Conservation (phyloP, 2,888 invertebrate genomes). For the Amaurobius ferox region DNA sequence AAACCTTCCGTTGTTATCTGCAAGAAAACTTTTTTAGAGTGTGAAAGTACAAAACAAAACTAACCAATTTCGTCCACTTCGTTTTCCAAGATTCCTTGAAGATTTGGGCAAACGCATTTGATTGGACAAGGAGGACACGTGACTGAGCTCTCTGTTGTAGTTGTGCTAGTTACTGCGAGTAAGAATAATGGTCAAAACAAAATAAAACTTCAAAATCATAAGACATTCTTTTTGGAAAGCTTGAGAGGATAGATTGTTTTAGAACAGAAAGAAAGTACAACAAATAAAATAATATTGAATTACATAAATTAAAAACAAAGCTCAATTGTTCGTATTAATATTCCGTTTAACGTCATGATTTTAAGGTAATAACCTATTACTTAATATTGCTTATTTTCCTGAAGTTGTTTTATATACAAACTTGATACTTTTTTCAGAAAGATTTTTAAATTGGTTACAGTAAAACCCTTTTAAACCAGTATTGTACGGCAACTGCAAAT, state of each 20-base stretch:
- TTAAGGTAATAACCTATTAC: no score
- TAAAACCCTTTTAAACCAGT: no score
- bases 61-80: conserved; percentile 64
- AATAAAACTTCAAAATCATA: conserved; percentile 55
- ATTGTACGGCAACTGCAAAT: no score
- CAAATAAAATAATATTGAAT: neutral
- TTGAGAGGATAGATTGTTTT: neutral
- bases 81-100: conserved; percentile 43
- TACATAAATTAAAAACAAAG: no score
- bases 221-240: neutral
- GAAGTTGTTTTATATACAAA: no score
- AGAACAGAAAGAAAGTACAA: no score
- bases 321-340: no score
- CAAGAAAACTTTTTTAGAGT: neutral
- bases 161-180: conserved; percentile 42
- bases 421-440: no score
- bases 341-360: no score
- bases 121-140: conserved; percentile 68
- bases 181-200: conserved; percentile 31
- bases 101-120: conserved; percentile 63
- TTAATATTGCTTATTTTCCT: no score
- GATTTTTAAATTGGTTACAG: no score
- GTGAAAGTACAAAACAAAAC: conserved; percentile 1
- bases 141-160: conserved; percentile 19
- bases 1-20: no score